Base-by-base conservation (phyloP, 2,113 vertebrate genomes). In the Tachysurus fulvidraco region DNA sequence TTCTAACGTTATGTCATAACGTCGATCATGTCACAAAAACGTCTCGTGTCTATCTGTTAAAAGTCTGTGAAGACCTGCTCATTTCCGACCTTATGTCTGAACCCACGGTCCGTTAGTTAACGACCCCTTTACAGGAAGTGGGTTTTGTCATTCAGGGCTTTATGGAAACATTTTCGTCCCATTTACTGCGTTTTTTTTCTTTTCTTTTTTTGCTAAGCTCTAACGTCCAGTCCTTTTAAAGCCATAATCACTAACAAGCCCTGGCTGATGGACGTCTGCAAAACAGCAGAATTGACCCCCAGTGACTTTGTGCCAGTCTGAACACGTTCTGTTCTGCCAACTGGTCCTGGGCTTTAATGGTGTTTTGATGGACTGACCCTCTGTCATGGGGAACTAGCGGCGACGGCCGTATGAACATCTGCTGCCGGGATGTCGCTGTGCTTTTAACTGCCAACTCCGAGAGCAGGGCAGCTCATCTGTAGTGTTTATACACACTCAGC, bases 311-410 rank as follows among this genome's bases (percentile, higher is more conserved):
- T 28, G 88, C 86, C 89, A 88, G 91, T 92, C 91, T 90, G 91
- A 86, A 74, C 93, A 91, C 86, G 87, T 80, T 78, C 86, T 90
- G 57, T 57, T 92, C 90, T 91, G 92, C 90, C 88, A 91, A 88
- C 87, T 90, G 55, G 89, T 91, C 88, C 55, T 57, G 89, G 87
- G 85, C 88, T 90, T 91, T 93, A 92, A 93, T 93, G 88, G 89
- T 69, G 71, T 90, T 93, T 92, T 93, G 91, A 94, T 93, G 92
- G 87, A 89, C 83, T 69, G 84, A 83, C 92, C 90, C 90, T 91
- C 89, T 87, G 90, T 90, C 67, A 21, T 67, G 5, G 52, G 13
- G 44, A 71, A 74, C 62, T 74, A 2, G 71, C 73, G 89, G 88
- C n/a, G 71, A 87, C 71, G 30, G 54, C 74, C 85, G 89, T 78